phyloP scores from a whole-genome alignment of 2,113 vertebrate species.

The Fulmarus glacialis region DNA sequence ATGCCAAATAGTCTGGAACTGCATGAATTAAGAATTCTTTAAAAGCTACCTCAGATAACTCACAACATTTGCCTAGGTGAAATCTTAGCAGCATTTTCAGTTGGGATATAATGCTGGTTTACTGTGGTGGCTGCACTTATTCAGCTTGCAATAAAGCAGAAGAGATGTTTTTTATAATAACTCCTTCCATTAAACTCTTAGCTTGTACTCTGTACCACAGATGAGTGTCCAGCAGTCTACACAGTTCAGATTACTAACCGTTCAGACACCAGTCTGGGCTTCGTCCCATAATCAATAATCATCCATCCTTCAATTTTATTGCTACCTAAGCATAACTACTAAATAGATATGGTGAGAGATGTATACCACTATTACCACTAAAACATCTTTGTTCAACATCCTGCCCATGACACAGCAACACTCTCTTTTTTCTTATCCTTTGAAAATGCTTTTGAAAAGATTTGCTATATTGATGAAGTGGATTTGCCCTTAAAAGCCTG shows the following conservation, averaged over 20 bases:
- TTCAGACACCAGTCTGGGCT: conserved; percentile 49
- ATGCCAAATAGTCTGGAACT: background rate
- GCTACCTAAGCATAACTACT: conserved; percentile 23
- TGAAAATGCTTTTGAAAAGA: background rate
- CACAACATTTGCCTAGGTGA: background rate
- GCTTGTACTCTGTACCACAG: background rate
- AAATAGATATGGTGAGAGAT: background rate
- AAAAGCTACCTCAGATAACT: background rate
- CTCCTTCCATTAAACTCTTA: background rate
- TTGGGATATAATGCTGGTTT: background rate
- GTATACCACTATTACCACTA: background rate
- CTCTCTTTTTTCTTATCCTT: background rate
- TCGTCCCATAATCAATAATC: conserved; percentile 37
- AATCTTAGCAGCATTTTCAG: background rate
- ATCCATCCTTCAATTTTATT: conserved; percentile 42
- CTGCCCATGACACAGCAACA: background rate
- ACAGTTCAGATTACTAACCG: conserved; percentile 1
- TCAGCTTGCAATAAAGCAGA: background rate
- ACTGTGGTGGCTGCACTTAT: background rate
- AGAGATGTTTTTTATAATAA: conserved; percentile 14
- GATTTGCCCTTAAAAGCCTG: conserved; percentile 7
- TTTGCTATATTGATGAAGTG: background rate
- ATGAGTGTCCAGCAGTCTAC: background rate
- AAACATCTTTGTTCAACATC: background rate
- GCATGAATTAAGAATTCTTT: background rate